Evolutionary conservation across 2,888 invertebrate genomes (phyloP).

Genomic region (Lycophotia porphyrea): DNA sequence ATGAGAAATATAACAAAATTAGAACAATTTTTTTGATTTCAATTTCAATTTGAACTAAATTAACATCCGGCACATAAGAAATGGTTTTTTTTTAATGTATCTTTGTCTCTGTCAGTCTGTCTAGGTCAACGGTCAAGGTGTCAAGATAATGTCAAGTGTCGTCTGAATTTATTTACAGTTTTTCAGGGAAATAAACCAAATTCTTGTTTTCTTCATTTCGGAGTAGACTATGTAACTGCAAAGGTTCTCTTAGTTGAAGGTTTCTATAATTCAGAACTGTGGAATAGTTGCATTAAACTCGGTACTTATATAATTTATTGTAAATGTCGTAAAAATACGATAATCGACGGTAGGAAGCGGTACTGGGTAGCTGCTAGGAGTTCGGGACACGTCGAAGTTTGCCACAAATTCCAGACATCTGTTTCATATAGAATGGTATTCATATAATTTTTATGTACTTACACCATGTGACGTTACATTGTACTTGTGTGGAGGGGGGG

Average conservation of each 20-base stretch:
- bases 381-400: background rate
- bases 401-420: background rate
- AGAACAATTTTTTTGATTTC: background rate
- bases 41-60: background rate
- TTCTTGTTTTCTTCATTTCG: background rate
- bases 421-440: slow-evolving; percentile 20
- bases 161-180: background rate
- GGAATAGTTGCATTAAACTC: background rate
- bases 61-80: background rate
- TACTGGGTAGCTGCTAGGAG: background rate
- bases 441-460: background rate
- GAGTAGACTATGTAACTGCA: slow-evolving; percentile 9
- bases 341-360: background rate
- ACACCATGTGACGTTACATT: background rate
- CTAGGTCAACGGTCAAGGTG: slow-evolving; percentile 13
- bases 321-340: background rate
- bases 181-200: background rate
- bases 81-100: background rate
- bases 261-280: background rate
- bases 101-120: slow-evolving; percentile 32
- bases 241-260: slow-evolving; percentile 2
- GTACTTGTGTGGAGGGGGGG: background rate
- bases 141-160: background rate
- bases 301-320: background rate
- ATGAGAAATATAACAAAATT: background rate